phyloP scores from a whole-genome alignment of 2,113 vertebrate species.

The Urocitellus parryii region DNA sequence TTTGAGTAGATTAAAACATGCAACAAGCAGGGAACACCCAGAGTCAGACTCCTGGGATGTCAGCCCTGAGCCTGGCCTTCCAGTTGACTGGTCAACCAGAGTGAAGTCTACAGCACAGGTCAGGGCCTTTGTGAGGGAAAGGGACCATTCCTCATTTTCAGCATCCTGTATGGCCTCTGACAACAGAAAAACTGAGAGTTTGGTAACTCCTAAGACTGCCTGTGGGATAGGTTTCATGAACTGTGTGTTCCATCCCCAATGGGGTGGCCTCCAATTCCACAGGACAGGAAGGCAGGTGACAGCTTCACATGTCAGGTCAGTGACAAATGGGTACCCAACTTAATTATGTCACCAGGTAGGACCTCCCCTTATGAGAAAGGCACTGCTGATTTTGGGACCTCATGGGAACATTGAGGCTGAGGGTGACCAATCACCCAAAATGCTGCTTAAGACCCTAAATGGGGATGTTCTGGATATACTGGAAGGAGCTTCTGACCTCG shows the following conservation, averaged over 20 bases:
- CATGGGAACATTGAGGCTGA: background rate
- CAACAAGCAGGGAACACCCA: fast-evolving
- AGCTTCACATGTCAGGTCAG: background rate
- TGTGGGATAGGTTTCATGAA: background rate
- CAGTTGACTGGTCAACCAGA: background rate
- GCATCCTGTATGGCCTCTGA: background rate
- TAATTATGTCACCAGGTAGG: background rate
- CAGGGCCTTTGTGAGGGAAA: background rate
- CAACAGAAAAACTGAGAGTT: background rate
- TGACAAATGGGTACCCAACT: background rate
- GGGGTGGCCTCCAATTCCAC: background rate
- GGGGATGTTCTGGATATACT: background rate
- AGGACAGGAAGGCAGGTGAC: background rate
- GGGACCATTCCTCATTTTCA: background rate
- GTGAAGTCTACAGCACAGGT: background rate
- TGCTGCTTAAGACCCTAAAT: background rate
- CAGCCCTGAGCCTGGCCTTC: background rate
- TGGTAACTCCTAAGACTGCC: background rate
- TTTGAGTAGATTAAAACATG: background rate
- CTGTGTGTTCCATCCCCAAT: fast-evolving
- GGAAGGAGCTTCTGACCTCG: background rate
- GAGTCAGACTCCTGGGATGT: background rate
- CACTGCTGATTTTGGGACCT: background rate
- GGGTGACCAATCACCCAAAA: too few species aligned
- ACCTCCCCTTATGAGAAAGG: background rate